These are phyloP conservation scores for Aldabrachelys gigantea DNA, from an alignment of 2,113 vertebrate genomes.

Conservation along the genomic window DNA sequence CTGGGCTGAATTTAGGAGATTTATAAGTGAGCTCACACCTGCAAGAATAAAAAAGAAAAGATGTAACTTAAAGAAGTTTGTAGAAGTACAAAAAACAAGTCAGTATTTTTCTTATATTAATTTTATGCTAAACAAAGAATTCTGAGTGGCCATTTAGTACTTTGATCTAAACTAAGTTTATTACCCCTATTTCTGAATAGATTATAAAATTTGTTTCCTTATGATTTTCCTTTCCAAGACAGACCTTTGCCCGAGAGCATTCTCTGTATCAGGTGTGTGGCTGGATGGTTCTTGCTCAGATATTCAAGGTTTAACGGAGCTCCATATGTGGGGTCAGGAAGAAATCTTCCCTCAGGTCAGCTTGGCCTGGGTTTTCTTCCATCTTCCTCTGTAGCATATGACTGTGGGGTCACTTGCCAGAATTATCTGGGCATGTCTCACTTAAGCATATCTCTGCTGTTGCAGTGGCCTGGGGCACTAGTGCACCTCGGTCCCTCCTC, in stretches of 20 bases:
- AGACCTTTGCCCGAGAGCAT: background rate
- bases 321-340: background rate
- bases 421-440: background rate
- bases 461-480: background rate
- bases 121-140: background rate
- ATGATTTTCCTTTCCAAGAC: background rate
- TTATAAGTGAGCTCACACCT: constrained; percentile 97
- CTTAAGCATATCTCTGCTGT: background rate
- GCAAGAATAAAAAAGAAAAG: background rate
- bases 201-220: background rate
- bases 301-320: background rate
- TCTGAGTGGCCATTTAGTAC: background rate
- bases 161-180: background rate
- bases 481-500: background rate
- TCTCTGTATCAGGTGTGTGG: background rate
- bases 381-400: background rate
- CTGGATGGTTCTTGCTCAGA: background rate
- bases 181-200: background rate
- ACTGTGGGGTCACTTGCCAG: background rate
- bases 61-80: background rate
- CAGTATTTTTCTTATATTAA: rapidly evolving
- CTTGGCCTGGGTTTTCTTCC: background rate
- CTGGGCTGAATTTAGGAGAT: constrained; percentile 89
- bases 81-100: background rate
- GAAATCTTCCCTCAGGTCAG: background rate